Evolutionary conservation across 1,140 invertebrate species (phyloP).

Genomic region (Chymomyza costata): DNA sequence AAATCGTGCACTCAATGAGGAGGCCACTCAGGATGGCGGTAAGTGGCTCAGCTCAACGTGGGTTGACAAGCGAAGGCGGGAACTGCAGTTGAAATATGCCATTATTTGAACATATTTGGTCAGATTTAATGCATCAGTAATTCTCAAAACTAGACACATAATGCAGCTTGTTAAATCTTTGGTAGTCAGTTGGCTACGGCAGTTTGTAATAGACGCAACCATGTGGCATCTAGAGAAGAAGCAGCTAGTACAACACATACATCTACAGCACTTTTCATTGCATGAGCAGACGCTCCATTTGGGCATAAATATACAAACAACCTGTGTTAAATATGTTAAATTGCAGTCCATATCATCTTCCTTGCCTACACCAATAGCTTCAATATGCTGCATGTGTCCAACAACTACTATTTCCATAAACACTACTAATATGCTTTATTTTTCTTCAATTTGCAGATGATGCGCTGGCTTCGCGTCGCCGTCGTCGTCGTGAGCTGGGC

Average conservation of each 20-base stretch:
- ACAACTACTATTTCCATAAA: neutral
- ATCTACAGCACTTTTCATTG: slow-evolving; percentile 41
- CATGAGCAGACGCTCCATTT: slow-evolving; percentile 12
- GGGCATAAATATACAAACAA: slow-evolving; percentile 19
- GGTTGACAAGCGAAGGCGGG: no score
- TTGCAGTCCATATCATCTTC: slow-evolving; percentile 14
- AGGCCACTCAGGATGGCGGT: slow-evolving; percentile 75
- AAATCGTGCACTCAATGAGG: slow-evolving; percentile 79
- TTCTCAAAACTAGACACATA: no score
- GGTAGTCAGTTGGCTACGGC: no score
- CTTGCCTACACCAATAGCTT: slow-evolving; percentile 1
- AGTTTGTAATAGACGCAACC: slow-evolving; percentile 2
- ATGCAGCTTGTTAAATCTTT: neutral
- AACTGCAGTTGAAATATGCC: neutral
- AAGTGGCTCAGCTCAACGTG: slow-evolving; percentile 52
- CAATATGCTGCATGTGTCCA: slow-evolving; percentile 37
- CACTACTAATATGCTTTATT: neutral
- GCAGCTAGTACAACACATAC: slow-evolving; percentile 23
- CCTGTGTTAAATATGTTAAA: slow-evolving; percentile 57
- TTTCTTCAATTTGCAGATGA: slow-evolving; percentile 72
- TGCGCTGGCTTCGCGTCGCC: slow-evolving; percentile 57
- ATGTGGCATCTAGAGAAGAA: slow-evolving; percentile 6
- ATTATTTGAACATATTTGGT: slow-evolving; percentile 11
- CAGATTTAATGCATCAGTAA: neutral
- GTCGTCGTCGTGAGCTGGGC: slow-evolving; percentile 74